Evolutionary conservation across 1,140 invertebrate species (phyloP), one percentile per base, ranked within the genome.

Genomic region (Matsumurasca onukii): DNA sequence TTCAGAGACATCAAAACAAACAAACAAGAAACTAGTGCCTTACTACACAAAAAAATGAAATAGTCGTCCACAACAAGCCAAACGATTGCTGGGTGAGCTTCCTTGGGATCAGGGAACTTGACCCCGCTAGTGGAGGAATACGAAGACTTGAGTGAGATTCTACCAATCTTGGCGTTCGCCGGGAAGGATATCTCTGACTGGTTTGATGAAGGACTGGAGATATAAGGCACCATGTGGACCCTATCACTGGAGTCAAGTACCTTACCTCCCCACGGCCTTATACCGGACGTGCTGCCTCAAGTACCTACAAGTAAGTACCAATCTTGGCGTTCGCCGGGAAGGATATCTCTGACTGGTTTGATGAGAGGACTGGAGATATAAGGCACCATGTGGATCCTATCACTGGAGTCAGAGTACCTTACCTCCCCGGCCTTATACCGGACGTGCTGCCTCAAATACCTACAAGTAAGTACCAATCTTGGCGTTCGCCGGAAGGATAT

Each of bases 141-240:
- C 73, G 75, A 79, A 74, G 79, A 79, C 73, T 76, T 73, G 15
- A 55, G 67, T 39, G 69, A 71, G 5, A 73, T 85, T 39, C 81
- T 81, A 74, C 86, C 88, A 22, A 80, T 91, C 62, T 71, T 90
- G n/a, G 84, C 84, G 1, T 81, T 85, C 72, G 89, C 88, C 13
- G 90, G 90, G 29, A 90, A 89, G 77, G 89, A 92, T 75, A 86
- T 92, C n/a, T 86, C 84, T 66, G 84, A 90, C 73, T 90, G 88
- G 83, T 92, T 92, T 73, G 83, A 91, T 73, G 76, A 5, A 82
- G 82, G 73, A 84, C 83, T n/a, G 83, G 83, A 75, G 84, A 84
- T 55, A 73, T 77, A 55, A 82, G 61, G n/a, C n/a, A n/a, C n/a
- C n/a, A n/a, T n/a, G n/a, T n/a, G n/a, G n/a, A n/a, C n/a, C n/a